Conservation (phyloP, 2,888 invertebrate species). For the Bimastos eiseni region DNA sequence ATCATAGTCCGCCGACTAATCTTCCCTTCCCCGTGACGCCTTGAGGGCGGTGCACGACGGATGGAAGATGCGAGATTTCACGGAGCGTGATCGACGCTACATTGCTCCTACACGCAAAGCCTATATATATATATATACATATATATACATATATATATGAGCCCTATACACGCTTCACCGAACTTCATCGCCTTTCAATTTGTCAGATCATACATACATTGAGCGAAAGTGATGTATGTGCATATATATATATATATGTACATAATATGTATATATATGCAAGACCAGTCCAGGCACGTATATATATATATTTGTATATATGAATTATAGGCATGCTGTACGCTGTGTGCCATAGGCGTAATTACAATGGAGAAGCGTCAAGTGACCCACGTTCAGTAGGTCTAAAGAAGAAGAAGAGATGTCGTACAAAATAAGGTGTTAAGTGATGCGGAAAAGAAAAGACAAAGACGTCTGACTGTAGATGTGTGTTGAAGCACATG, state of each 20-base stretch:
- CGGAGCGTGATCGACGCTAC: not conserved
- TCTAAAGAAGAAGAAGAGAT: not conserved
- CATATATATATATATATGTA: not conserved
- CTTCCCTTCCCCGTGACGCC: not conserved
- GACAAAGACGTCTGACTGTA: not conserved
- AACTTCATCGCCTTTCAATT: slow-evolving; percentile 1
- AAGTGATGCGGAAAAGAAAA: not conserved
- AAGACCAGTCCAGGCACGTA: not conserved
- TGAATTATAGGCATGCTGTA: not conserved
- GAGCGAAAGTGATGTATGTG: not conserved
- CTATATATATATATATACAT: no score
- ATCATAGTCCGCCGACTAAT: no score
- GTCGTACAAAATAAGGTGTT: not conserved
- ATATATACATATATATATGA: no score
- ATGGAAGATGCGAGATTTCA: not conserved
- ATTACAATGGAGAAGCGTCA: not conserved
- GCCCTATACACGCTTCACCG: not conserved
- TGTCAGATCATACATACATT: not conserved
- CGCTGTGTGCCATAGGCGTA: no score
- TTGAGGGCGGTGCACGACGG: not conserved
- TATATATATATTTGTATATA: not conserved
- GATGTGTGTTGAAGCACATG: no score
- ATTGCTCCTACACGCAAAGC: no score
- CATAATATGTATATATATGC: no score
- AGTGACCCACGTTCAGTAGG: no score